Percentiles rank a stretch among this genome's conserved stretches.
Evolutionary conservation across 2,888 invertebrate genomes (phyloP).

Genomic region (Chironomus riparius): DNA sequence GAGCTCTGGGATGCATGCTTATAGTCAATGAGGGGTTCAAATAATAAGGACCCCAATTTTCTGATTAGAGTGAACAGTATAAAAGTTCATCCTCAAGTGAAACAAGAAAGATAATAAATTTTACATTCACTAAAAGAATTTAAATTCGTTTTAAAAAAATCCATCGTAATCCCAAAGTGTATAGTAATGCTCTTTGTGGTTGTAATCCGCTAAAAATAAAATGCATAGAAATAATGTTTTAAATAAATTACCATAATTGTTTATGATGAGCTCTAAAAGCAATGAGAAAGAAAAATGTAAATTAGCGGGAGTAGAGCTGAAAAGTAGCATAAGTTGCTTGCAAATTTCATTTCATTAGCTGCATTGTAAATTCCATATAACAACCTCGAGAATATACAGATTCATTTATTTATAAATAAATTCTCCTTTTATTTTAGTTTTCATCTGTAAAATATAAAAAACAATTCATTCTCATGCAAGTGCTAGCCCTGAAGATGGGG

Average conservation of each 20-base stretch:
- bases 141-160: no score
- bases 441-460: neutral
- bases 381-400: slow-evolving; percentile 3
- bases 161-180: no score
- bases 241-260: slow-evolving; percentile 25
- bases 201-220: neutral
- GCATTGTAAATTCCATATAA: no score
- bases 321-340: neutral
- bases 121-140: no score
- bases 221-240: slow-evolving; percentile 2
- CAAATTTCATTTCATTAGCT: no score
- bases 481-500: neutral
- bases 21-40: no score
- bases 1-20: no score
- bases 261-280: slow-evolving; percentile 11
- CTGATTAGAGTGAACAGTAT: no score
- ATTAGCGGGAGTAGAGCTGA: no score
- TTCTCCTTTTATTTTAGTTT: neutral
- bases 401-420: neutral
- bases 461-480: neutral
- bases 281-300: neutral
- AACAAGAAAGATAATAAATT: no score
- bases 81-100: neutral
- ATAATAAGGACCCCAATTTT: no score
- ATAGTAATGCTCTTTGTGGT: no score